Base-by-base conservation (phyloP, 2,113 vertebrate species). In the Oryzias celebensis region DNA sequence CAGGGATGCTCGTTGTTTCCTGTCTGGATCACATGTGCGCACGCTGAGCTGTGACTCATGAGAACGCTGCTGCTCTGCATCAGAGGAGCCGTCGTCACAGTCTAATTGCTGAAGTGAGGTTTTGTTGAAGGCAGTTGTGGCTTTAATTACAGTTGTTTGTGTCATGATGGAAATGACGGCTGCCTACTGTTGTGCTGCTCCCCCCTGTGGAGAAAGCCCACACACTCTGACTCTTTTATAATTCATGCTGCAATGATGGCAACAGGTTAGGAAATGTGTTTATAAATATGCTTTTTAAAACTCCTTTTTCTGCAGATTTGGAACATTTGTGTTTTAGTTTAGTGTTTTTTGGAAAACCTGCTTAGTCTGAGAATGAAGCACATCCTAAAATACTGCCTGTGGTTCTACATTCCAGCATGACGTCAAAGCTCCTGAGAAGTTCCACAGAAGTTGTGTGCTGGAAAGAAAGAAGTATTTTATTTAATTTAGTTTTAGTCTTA, bases 131-230 rank as follows among this genome's bases (percentile, higher is more conserved):
- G 67, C n/a, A 14, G 52, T 49, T 8, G 4, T 49, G 53, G 48
- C 48, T 54, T 69, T 78, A 58, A 75, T 76, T 58, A 71, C 59
- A 42, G 62, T 62, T 8, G 48, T 18, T 15, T n/a, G 49, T 53
- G 52, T 51, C 53, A 53, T 52, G 26, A 62, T 1, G 13, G 55
- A 7, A 61, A 28, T 51, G 65, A 67, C 58, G 23, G 67, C 58
- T 75, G 80, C 81, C 84, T 82, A 78, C 71, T 54, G 62, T 44
- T 26, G 2, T 77, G 70, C 64, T 57, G 73, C 23, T 36, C 59
- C 8, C 36, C 36, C 36, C 62, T 7, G 47, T 4, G 22, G 68
- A 42, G 58, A 52, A 1, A 49, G 28, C 46, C 60, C 46, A 14
- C 66, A 7, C 54, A 26, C 65, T 62, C 72, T 55, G 2, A 26